These are phyloP conservation scores for Andrena minutula DNA, from an alignment of 2,888 invertebrate species.

Conservation along the genomic window DNA sequence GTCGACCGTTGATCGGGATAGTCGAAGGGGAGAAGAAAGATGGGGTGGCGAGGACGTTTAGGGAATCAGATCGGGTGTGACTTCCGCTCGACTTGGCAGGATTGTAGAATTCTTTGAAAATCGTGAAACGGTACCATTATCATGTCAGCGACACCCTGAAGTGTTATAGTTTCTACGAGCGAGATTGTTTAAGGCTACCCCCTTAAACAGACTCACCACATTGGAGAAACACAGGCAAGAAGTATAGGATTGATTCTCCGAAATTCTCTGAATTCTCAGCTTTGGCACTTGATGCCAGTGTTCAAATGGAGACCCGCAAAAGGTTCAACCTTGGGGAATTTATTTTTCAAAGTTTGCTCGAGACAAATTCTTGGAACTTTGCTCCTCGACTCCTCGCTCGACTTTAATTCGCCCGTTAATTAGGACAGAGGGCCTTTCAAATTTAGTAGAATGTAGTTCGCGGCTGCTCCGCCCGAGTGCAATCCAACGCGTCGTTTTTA, in stretches of 20 bases:
- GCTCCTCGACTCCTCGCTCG: background rate
- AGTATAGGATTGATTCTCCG: background rate
- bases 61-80: background rate
- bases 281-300: background rate
- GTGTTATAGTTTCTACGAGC: too few relatives aligned
- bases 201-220: too few relatives aligned
- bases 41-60: background rate
- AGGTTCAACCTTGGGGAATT: background rate
- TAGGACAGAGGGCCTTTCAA: background rate
- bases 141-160: too few relatives aligned
- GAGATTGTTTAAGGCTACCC: too few relatives aligned
- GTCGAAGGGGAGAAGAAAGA: background rate
- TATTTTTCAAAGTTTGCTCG: background rate
- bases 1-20: background rate
- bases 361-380: conserved; percentile 2
- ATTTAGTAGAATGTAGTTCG: background rate
- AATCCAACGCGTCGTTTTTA: conserved; percentile 35
- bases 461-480: background rate
- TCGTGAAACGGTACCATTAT: too few relatives aligned
- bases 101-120: background rate
- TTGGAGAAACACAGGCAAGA: too few relatives aligned
- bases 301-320: background rate
- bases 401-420: conserved; percentile 35
- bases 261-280: background rate
- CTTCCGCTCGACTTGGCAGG: background rate